Evolutionary conservation across 2,113 vertebrate genomes (phyloP).

Genomic region (Puma concolor): DNA sequence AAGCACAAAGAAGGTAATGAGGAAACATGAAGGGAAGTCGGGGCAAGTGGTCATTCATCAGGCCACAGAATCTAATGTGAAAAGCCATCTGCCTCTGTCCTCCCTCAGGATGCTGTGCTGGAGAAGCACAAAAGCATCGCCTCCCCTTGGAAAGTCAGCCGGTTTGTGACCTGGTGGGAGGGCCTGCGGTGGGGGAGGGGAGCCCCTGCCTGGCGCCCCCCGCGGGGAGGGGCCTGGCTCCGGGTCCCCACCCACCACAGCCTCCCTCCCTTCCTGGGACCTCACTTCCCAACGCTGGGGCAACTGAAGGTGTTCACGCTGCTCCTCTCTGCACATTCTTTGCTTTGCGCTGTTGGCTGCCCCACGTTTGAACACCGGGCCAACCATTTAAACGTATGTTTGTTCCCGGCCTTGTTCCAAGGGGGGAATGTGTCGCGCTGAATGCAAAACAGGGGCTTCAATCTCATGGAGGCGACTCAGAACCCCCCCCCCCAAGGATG

Average conservation of each 20-base stretch:
- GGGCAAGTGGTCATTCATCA: slow-evolving; percentile 27
- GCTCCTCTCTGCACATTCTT: background rate
- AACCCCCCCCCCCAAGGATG: background rate
- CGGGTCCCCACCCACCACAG: background rate
- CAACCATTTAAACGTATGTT: background rate
- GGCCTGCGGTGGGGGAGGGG: no score
- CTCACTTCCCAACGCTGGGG: background rate
- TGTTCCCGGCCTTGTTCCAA: background rate
- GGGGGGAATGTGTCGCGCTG: background rate
- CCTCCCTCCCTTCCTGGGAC: background rate
- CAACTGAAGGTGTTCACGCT: background rate
- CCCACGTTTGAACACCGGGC: background rate
- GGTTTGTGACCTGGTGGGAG: background rate
- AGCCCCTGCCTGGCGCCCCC: background rate
- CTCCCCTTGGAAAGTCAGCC: background rate
- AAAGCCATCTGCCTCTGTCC: slow-evolving; percentile 68
- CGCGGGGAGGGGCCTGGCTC: background rate
- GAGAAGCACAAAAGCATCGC: background rate
- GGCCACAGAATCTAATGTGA: slow-evolving; percentile 49
- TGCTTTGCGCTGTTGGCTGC: background rate
- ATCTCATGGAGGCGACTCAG: background rate
- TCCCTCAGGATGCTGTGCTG: slow-evolving; percentile 30
- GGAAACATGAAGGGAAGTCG: slow-evolving; percentile 29
- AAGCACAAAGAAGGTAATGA: background rate
- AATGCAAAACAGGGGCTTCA: background rate